Percentiles rank a stretch among this genome's conserved stretches.
phyloP scores from a whole-genome alignment of 2,888 invertebrate species.

The Meandrusa payeni region DNA sequence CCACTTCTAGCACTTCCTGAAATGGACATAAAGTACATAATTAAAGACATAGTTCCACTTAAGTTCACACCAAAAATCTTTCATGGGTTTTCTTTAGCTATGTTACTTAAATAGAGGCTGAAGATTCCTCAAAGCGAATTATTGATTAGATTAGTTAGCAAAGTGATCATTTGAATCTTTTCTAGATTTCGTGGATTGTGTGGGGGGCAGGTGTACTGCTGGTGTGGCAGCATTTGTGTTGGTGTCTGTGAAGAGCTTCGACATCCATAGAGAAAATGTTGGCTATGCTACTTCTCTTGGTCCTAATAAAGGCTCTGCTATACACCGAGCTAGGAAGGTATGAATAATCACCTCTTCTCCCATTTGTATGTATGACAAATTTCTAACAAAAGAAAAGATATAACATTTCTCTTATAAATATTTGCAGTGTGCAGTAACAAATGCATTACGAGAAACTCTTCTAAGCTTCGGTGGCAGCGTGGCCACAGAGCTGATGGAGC shows the following conservation, averaged over 20 bases:
- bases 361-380: neutral
- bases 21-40: too few species aligned
- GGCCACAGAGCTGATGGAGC: constrained; percentile 54
- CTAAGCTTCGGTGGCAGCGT: constrained; percentile 69
- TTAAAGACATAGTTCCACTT: too few species aligned
- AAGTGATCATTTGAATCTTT: neutral
- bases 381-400: neutral
- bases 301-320: constrained; percentile 62
- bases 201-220: constrained; percentile 62
- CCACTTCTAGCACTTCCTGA: too few species aligned
- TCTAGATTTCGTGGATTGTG: constrained; percentile 66
- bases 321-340: constrained; percentile 72
- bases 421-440: constrained; percentile 68
- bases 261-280: constrained; percentile 70
- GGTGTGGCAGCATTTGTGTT: constrained; percentile 71
- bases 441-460: constrained; percentile 67
- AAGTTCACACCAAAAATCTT: too few species aligned
- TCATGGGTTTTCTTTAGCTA: too few species aligned
- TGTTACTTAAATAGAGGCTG: too few species aligned
- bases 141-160: too few species aligned
- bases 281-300: constrained; percentile 67
- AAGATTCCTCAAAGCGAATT: too few species aligned
- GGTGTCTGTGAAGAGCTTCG: constrained; percentile 60
- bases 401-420: neutral
- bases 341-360: neutral